These are phyloP conservation scores for Trinorchestia longiramus DNA, from an alignment of 1,140 invertebrate species.

Conservation along the genomic window DNA sequence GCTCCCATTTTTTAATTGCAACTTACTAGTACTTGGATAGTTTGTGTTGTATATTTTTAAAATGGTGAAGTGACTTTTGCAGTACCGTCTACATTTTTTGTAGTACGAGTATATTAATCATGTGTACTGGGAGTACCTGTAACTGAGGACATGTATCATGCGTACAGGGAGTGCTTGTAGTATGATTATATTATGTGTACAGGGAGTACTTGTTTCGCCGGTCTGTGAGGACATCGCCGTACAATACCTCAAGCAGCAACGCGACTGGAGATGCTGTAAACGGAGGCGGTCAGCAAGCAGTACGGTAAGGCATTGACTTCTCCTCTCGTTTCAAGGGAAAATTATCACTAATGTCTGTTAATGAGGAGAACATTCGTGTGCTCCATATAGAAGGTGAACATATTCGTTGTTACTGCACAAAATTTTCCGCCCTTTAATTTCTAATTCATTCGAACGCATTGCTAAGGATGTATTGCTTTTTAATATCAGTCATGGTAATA, in stretches of 20 bases:
- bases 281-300: constrained; percentile 64
- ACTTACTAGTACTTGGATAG: too few species aligned
- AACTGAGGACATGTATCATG: neutral
- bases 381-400: neutral
- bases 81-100: too few species aligned
- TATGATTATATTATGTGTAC: neutral
- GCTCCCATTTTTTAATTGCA: too few species aligned
- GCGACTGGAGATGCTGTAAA: constrained; percentile 71
- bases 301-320: neutral
- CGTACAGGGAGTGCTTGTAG: neutral
- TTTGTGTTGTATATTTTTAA: too few species aligned
- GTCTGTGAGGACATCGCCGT: constrained; percentile 60
- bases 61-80: too few species aligned
- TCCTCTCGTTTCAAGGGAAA: neutral
- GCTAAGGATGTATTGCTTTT: too few species aligned
- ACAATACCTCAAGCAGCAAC: constrained; percentile 56
- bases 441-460: too few species aligned
- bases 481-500: too few species aligned
- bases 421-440: too few species aligned
- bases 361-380: neutral
- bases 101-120: neutral
- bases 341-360: neutral
- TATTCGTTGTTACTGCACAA: too few species aligned
- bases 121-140: neutral
- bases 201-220: constrained; percentile 66